Percentiles rank a stretch among this genome's conserved stretches.
Evolutionary conservation across 2,797 vertebrate genomes (phyloP).

Genomic region (Pseudocheirus occidentalis): DNA sequence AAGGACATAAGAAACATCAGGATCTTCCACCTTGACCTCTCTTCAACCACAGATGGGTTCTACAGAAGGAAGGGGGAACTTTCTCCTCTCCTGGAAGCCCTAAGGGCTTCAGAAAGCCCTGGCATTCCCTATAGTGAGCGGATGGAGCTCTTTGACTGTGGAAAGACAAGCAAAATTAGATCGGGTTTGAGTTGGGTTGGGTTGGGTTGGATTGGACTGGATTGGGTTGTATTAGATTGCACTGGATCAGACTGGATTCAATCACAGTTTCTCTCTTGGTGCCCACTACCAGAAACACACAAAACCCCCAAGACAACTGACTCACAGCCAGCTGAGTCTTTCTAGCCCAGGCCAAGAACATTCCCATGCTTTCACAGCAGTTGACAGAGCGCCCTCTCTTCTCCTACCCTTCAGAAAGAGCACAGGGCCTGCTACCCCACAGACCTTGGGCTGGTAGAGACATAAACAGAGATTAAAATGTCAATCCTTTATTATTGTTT

Average conservation of each 20-base stretch:
- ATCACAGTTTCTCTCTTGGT: not conserved
- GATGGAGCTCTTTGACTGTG: not conserved
- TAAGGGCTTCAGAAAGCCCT: not conserved
- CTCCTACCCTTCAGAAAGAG: not conserved
- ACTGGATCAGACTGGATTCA: too few relatives aligned
- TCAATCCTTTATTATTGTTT: not conserved
- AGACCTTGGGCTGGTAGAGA: not conserved
- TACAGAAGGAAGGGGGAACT: not conserved
- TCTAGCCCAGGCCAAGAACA: not conserved
- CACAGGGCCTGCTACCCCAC: not conserved
- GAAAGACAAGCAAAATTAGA: not conserved
- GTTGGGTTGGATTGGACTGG: too few relatives aligned
- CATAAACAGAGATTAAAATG: not conserved
- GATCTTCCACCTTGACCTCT: not conserved
- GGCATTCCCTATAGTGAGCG: not conserved
- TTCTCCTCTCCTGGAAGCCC: not conserved
- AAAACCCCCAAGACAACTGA: not conserved
- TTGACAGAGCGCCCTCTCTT: not conserved
- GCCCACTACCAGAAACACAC: not conserved
- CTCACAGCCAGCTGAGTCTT: not conserved
- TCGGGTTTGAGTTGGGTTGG: accelerated
- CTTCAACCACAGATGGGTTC: not conserved
- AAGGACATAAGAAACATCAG: not conserved
- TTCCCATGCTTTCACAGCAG: not conserved
- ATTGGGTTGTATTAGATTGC: not conserved